Percentiles rank a stretch among this genome's conserved stretches.
Evolutionary conservation across 2,113 vertebrate species (phyloP).

Genomic region (Macquaria australasica): DNA sequence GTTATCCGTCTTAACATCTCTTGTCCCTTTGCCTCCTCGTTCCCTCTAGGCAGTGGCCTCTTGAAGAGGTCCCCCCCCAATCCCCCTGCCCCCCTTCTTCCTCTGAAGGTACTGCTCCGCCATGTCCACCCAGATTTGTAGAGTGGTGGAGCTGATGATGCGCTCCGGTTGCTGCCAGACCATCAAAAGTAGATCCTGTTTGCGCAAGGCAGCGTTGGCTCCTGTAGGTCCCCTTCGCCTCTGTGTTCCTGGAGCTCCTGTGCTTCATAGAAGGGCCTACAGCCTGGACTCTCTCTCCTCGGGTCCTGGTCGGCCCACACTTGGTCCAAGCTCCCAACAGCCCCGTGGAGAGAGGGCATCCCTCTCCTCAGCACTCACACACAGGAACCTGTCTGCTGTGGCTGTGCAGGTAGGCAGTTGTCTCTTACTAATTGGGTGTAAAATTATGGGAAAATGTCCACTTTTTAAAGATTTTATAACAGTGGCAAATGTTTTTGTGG

Average conservation of each 20-base stretch:
- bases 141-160: slow-evolving; percentile 51
- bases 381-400: slow-evolving; percentile 76
- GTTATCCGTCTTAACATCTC: background rate
- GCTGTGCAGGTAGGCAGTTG: slow-evolving; percentile 71
- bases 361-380: slow-evolving; percentile 54
- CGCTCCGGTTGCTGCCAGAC: slow-evolving; percentile 56
- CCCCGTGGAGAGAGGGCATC: slow-evolving; percentile 55
- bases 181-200: slow-evolving; percentile 46
- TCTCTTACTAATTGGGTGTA: background rate
- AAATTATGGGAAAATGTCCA: background rate
- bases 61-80: background rate
- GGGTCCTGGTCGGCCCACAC: slow-evolving; percentile 50
- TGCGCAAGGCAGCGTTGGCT: slow-evolving; percentile 19
- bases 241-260: slow-evolving; percentile 7
- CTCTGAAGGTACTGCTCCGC: background rate
- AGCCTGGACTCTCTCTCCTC: slow-evolving; percentile 70
- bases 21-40: background rate
- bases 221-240: slow-evolving; percentile 9
- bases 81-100: background rate
- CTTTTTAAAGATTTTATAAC: background rate
- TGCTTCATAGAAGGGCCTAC: slow-evolving; percentile 67
- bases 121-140: slow-evolving; percentile 73
- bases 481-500: background rate
- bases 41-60: slow-evolving; percentile 31
- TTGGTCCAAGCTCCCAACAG: slow-evolving; percentile 57